Base-by-base conservation (phyloP, 2,888 invertebrate species). In the Encarsia formosa region DNA sequence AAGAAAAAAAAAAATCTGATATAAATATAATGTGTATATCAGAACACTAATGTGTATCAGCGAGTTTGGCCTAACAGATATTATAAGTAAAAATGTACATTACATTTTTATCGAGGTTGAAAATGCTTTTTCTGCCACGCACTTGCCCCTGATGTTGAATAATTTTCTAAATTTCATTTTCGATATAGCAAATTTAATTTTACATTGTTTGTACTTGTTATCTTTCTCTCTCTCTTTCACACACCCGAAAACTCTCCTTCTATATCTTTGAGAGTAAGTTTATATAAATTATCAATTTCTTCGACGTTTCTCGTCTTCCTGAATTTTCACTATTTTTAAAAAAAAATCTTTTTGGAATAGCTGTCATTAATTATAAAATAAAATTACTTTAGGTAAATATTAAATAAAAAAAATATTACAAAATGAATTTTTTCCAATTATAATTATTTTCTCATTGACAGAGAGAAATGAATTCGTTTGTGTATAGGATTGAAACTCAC, bases 21-120 rank as follows among this genome's bases (percentile, higher is more conserved):
- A 37, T 38, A 23, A 13, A 16, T 39, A 24, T 24, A 38, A 31
- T 41, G 20, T 20, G 37, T 35, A 50, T 24, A 66, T 62, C 63
- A 62, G 61, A 67, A 68, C 68, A 65, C 69, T 64, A 64, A 58
- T 62, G 65, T 61, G 62, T 61, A 61, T 61, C 61, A 60, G 64
- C 60, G 60, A 66, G 63, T 67, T 65, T 67, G 70, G 69, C 68
- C 70, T 70, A 70, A 68, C 31, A 32, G 44, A 55, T 43, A 31
- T 46, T 11, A 32, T 45, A 35, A 22, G 24, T 13, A 45, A 38
- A 11, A 41, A 42, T 16, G n/a, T 40, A 42, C 9, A 38, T 45
- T 41, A 49, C 19, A 20, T 29, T 16, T 44, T 39, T 18, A 41
- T 57, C 51, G 51, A 49, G 49, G 50, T 56, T 56, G 58, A 53